These are phyloP conservation scores for Patella pellucida DNA, from an alignment of 2,888 invertebrate genomes.

Conservation along the genomic window DNA sequence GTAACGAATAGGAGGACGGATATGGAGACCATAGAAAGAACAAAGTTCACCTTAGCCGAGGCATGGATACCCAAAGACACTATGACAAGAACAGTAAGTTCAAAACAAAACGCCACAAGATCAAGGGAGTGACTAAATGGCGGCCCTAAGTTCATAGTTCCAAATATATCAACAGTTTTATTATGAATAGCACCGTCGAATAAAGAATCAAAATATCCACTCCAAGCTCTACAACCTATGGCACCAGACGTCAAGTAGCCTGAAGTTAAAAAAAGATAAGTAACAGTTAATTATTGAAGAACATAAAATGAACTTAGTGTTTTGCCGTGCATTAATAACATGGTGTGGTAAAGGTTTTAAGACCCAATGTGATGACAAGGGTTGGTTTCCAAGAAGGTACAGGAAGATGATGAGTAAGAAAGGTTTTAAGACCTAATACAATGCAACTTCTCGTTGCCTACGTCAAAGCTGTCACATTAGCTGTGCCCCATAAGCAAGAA, in stretches of 20 bases:
- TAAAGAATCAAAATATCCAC: slow-evolving; percentile 63
- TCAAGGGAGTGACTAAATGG: slow-evolving; percentile 66
- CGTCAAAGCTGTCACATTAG: too few species aligned
- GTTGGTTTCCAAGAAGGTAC: too few species aligned
- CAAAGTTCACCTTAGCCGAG: slow-evolving; percentile 68
- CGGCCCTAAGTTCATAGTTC: slow-evolving; percentile 44
- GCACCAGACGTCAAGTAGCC: slow-evolving; percentile 40
- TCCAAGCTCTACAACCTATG: slow-evolving; percentile 71
- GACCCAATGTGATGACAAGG: too few species aligned
- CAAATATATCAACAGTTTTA: slow-evolving; percentile 22
- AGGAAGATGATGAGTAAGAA: too few species aligned
- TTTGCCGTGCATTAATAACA: not conserved
- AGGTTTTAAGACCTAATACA: too few species aligned
- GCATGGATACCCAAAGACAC: slow-evolving; percentile 64
- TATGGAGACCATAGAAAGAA: slow-evolving; percentile 66
- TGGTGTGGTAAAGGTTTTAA: too few species aligned
- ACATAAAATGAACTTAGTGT: not conserved
- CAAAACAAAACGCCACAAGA: slow-evolving; percentile 65
- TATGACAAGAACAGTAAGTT: slow-evolving; percentile 72
- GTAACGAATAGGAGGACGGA: slow-evolving; percentile 68
- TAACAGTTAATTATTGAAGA: not conserved
- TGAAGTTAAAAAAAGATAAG: slow-evolving; percentile 22
- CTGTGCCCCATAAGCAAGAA: too few species aligned
- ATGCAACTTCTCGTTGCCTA: too few species aligned
- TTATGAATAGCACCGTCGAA: slow-evolving; percentile 58